Conservation (phyloP, 2,888 invertebrate species). For the Cheiracanthium punctorium region DNA sequence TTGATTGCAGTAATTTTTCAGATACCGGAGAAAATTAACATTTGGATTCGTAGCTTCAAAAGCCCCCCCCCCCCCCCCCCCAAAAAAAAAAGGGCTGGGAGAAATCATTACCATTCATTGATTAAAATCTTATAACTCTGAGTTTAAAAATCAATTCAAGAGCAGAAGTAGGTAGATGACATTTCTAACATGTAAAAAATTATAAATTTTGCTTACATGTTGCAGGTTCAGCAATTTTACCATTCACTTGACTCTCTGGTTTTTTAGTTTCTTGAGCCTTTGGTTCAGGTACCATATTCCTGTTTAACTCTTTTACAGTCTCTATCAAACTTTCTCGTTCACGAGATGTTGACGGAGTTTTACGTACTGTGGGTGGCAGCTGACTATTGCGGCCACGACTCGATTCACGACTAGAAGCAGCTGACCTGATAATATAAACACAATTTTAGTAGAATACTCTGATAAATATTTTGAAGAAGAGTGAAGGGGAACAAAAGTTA, state of each 20-base stretch:
- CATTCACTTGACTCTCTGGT: conserved; percentile 43
- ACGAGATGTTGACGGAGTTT: conserved; percentile 73
- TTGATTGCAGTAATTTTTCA: no score
- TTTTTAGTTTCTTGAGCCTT: conserved; percentile 32
- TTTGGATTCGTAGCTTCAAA: no score
- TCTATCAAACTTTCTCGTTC: conserved; percentile 75
- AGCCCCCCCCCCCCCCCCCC: no score
- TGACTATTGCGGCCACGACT: conserved; percentile 71
- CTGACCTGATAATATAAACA: conserved; percentile 61
- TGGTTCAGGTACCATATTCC: not conserved
- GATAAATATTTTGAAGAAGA: no score
- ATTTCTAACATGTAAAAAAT: no score
- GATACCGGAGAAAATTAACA: no score
- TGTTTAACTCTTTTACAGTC: conserved; percentile 40
- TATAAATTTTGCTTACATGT: not conserved
- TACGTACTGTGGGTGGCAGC: conserved; percentile 71
- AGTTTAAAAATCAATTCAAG: no score
- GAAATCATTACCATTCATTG: no score
- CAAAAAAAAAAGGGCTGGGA: no score
- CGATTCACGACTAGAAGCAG: conserved; percentile 71
- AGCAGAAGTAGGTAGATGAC: no score
- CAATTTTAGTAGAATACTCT: no score
- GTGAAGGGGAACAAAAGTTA: not conserved
- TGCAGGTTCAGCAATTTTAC: conserved; percentile 28
- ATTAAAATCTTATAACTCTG: no score